Conservation (phyloP, 2,888 invertebrate genomes). For the Sphecodes monilicornis region DNA sequence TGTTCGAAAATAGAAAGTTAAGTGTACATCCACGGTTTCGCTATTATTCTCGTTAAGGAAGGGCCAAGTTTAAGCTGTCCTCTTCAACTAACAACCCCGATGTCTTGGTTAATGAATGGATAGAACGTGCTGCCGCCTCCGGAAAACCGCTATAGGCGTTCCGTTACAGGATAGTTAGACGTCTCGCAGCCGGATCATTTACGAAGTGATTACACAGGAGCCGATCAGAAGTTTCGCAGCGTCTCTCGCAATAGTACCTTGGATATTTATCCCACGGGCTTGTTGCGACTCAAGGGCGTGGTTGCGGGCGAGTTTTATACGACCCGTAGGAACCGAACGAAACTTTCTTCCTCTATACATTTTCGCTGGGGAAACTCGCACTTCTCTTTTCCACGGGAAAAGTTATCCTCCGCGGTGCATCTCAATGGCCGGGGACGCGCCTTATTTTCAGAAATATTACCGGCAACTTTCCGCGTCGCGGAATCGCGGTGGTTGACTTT, state of each 20-base stretch:
- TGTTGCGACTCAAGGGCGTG: constrained; percentile 67
- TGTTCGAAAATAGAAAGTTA: background rate
- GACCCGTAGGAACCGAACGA: constrained; percentile 68
- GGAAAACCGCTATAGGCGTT: constrained; percentile 19
- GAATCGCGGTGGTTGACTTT: background rate
- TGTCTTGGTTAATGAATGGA: background rate
- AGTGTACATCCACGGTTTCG: background rate
- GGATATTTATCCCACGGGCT: constrained; percentile 67
- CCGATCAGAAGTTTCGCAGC: constrained; percentile 56
- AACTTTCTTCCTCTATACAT: constrained; percentile 72
- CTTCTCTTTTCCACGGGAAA: constrained; percentile 46
- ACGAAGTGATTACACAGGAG: constrained; percentile 57
- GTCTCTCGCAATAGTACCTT: constrained; percentile 24
- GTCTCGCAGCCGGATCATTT: constrained; percentile 35
- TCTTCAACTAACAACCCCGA: background rate
- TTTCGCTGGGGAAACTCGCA: constrained; percentile 64
- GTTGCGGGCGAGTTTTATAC: constrained; percentile 71
- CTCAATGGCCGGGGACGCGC: constrained; percentile 50
- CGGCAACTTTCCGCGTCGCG: constrained; percentile 20
- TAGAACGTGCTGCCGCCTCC: background rate
- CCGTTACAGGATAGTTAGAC: constrained; percentile 1
- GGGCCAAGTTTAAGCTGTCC: constrained; percentile 9
- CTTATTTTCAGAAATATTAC: constrained; percentile 57
- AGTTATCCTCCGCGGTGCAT: constrained; percentile 62
- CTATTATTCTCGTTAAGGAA: background rate